Evolutionary conservation across 2,113 vertebrate genomes (phyloP), one percentile per base, ranked within the genome.

Genomic region (Aleadryas rufinucha): DNA sequence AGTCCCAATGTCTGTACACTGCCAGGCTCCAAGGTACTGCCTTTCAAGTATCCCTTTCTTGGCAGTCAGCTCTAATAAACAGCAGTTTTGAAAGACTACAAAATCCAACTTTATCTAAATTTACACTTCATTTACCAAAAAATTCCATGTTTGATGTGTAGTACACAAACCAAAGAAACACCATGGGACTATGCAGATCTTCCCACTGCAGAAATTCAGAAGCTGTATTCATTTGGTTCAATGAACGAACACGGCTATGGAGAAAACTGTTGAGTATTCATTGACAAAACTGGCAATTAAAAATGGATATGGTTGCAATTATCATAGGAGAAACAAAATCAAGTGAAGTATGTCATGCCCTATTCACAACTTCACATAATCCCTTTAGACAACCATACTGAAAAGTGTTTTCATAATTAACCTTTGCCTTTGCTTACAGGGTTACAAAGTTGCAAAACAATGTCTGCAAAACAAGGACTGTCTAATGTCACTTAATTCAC

Each of bases 201-300:
- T 86, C 80, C 71, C 84, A 80, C 20, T 64, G 49, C 69, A 94
- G 76, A 96, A 88, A 78, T 71, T 80, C 64, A 70, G 72, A 80
- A 88, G 56, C 60, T 93, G 72, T 49, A 74, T 42, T 88, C 30
- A 42, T 78, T 93, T 81, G 83, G 83, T 90, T 95, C 86, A 95
- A 60, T 42, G 69, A 92, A 66, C 71, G 85, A 68, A 83, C 70
- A 61, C 20, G 53, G 64, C 27, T 56, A 80, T 4, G 19, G 69
- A 93, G 64, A 94, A 96, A 95, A 71, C 7, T 72, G 76, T 33
- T 9, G 42, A 77, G 88, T 22, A 76, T 28, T 89, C 57, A 78
- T 42, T 60, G 76, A 86, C 93, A 93, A 83, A 93, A 75, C 77
- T 45, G 45, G 86, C 88, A 95, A 92, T 87, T 93, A 96, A 89